These are phyloP conservation scores for Pocillopora meandrina DNA, from an alignment of 92 coral and sea anemone genomes.

Conservation along the genomic window DNA sequence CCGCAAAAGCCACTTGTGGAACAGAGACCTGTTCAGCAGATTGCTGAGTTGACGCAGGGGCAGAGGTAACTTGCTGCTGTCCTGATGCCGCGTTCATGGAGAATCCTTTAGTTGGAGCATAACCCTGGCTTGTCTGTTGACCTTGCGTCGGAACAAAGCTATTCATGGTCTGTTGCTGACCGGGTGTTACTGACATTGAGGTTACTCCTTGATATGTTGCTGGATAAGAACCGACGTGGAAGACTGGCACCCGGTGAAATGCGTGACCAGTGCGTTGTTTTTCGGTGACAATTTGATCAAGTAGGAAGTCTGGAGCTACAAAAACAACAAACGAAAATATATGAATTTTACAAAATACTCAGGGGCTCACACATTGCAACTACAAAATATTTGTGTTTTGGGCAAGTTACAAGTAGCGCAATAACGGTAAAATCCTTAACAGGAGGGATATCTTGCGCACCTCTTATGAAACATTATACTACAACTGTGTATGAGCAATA, in stretches of 20 bases:
- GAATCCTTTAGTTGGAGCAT: too few species aligned
- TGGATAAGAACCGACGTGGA: neutral
- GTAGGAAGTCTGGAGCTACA: slow-evolving; percentile 27
- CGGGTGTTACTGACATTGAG: slow-evolving; percentile 28
- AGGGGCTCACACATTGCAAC: neutral
- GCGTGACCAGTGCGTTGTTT: slow-evolving; percentile 5
- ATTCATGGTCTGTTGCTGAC: slow-evolving; percentile 24
- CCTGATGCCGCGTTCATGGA: too few species aligned
- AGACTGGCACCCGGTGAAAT: slow-evolving; percentile 5
- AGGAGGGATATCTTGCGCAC: too few species aligned
- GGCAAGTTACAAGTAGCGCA: neutral
- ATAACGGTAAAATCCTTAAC: too few species aligned
- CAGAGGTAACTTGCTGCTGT: too few species aligned
- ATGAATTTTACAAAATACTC: neutral
- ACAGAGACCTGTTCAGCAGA: neutral
- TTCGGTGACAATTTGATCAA: neutral
- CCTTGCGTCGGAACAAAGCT: neutral
- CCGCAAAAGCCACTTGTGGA: too few species aligned
- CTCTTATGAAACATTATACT: neutral
- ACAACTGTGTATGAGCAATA: neutral
- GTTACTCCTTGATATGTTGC: slow-evolving; percentile 6
- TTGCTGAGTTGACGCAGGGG: neutral
- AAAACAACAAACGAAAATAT: neutral
- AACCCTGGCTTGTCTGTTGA: too few species aligned
- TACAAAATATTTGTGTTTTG: neutral